Percentiles rank a stretch among this genome's conserved stretches.
Evolutionary conservation across 2,113 vertebrate genomes (phyloP).

Genomic region (Neotoma lepida): DNA sequence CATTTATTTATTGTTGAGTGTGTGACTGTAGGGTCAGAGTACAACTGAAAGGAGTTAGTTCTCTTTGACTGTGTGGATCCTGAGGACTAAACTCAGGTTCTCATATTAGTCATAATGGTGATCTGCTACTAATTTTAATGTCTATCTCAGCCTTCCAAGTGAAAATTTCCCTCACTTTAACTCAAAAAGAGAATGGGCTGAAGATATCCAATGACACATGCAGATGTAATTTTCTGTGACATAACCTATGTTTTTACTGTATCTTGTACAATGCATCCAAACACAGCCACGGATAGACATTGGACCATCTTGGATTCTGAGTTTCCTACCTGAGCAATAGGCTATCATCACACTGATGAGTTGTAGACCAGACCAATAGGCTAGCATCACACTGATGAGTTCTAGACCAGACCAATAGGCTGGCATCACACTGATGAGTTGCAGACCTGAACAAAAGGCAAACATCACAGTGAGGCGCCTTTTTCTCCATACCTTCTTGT

Average conservation of each 20-base stretch:
- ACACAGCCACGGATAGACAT: background rate
- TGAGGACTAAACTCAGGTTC: background rate
- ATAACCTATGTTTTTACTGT: fast-evolving
- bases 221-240: background rate
- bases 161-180: background rate
- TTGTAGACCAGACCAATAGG: background rate
- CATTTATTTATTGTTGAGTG: background rate
- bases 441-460: background rate
- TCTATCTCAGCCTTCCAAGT: background rate
- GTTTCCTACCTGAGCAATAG: background rate
- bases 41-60: background rate
- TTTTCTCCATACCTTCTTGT: background rate
- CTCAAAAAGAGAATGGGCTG: background rate
- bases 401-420: background rate
- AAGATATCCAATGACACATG: background rate
- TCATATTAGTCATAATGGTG: background rate
- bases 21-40: background rate
- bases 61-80: background rate
- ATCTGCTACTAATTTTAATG: background rate
- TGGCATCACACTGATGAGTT: background rate
- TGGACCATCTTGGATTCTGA: background rate
- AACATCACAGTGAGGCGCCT: background rate
- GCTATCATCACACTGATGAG: background rate
- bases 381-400: background rate
- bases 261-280: background rate